Percentiles rank a stretch among this genome's conserved stretches.
Conservation (phyloP, 2,113 vertebrate species). For the Pithys albifrons region DNA sequence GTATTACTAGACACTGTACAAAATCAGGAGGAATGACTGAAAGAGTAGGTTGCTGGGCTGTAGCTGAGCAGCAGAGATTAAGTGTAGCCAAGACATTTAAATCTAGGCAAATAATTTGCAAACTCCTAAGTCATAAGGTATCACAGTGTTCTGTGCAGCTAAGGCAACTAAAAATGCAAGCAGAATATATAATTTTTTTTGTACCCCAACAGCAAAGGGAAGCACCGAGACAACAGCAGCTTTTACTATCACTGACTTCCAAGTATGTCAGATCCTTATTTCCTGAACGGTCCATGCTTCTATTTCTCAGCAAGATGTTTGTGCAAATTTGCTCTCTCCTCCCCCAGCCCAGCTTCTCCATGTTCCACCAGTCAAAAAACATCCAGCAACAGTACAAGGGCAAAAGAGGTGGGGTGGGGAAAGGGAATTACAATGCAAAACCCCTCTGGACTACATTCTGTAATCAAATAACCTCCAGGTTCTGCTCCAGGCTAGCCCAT, state of each 20-base stretch:
- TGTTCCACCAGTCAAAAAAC: slow-evolving; percentile 1
- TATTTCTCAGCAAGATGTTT: background rate
- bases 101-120: slow-evolving; percentile 16
- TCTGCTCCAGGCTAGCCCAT: slow-evolving; percentile 11
- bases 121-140: background rate
- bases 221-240: fast-evolving
- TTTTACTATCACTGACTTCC: background rate
- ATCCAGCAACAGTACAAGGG: background rate
- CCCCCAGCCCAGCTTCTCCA: background rate
- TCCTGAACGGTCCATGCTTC: background rate
- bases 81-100: background rate
- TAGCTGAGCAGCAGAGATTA: slow-evolving; percentile 14
- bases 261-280: background rate
- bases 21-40: background rate
- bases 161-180: background rate
- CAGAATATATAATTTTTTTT: background rate
- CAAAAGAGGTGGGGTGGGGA: background rate
- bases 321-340: background rate
- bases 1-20: background rate
- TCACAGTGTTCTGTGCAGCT: background rate
- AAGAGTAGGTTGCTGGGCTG: slow-evolving; percentile 28
- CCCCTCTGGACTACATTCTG: background rate
- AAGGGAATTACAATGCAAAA: background rate
- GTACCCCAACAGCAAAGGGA: background rate
- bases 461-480: slow-evolving; percentile 44